Evolutionary conservation across 2,113 vertebrate genomes (phyloP).

Genomic region (Larimichthys crocea): DNA sequence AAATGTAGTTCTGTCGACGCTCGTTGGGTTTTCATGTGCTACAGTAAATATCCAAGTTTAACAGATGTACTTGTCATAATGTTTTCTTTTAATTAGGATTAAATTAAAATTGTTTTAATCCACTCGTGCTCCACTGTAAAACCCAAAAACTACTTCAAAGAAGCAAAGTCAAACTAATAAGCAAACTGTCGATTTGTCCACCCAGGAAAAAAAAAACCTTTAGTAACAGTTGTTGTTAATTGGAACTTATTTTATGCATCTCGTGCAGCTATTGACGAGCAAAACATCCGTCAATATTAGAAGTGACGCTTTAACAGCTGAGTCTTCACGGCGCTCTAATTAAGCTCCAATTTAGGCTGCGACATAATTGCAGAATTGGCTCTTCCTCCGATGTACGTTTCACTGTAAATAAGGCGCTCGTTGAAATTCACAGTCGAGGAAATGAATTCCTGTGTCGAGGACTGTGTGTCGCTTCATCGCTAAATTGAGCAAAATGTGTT

Average conservation of each 20-base stretch:
- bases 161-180: not conserved
- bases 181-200: not conserved
- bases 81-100: not conserved
- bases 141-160: not conserved
- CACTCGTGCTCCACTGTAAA: not conserved
- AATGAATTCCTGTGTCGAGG: slow-evolving; percentile 2
- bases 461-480: slow-evolving; percentile 18
- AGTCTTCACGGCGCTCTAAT: slow-evolving; percentile 29
- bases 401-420: slow-evolving; percentile 42
- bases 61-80: slow-evolving; percentile 36
- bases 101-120: slow-evolving; percentile 20
- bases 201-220: not conserved
- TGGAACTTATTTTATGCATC: slow-evolving; percentile 23
- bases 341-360: slow-evolving; percentile 28
- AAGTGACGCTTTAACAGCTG: slow-evolving; percentile 6
- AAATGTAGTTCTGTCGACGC: slow-evolving; percentile 36
- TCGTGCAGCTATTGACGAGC: not conserved
- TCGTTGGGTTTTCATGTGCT: slow-evolving; percentile 18
- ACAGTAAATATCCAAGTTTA: slow-evolving; percentile 11
- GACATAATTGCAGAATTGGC: slow-evolving; percentile 27
- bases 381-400: slow-evolving; percentile 22
- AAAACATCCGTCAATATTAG: slow-evolving; percentile 35
- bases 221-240: not conserved
- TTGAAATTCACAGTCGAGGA: slow-evolving; percentile 50
- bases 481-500: slow-evolving; percentile 63